A percentile compares a stretch with the other conserved stretches of the same genome.
These are phyloP conservation scores for Globia sparganii DNA, from an alignment of 2,888 invertebrate species.

Conservation along the genomic window DNA sequence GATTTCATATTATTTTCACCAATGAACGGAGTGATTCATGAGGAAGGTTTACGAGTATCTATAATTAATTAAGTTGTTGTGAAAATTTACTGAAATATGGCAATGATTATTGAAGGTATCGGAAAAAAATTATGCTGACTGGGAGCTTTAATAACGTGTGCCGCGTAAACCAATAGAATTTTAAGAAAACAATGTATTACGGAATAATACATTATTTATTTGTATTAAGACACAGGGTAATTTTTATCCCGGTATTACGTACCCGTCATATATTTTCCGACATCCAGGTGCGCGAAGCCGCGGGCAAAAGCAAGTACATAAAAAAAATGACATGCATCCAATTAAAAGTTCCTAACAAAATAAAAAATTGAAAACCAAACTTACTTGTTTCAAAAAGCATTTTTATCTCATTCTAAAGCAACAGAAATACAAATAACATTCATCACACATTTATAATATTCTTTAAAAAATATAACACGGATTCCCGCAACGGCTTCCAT, in stretches of 20 bases:
- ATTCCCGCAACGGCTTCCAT: conserved; percentile 29
- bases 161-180: too few species aligned
- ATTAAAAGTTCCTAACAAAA: not conserved
- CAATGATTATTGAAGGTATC: too few species aligned
- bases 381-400: conserved; percentile 5
- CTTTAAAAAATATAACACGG: conserved; percentile 38
- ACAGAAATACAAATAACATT: conserved; percentile 22
- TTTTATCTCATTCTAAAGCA: conserved; percentile 17
- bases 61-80: too few species aligned
- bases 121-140: too few species aligned
- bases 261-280: not conserved
- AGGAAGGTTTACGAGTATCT: too few species aligned
- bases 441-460: conserved; percentile 31
- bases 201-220: not conserved
- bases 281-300: not conserved
- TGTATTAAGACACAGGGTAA: not conserved
- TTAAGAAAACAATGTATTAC: not conserved
- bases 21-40: too few species aligned
- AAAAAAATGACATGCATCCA: not conserved
- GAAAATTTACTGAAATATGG: too few species aligned
- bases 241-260: not conserved
- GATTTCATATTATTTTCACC: too few species aligned
- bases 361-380: not conserved
- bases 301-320: not conserved
- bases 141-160: too few species aligned